These are phyloP conservation scores for Lophius piscatorius DNA, from an alignment of 2,113 vertebrate species.

Conservation along the genomic window DNA sequence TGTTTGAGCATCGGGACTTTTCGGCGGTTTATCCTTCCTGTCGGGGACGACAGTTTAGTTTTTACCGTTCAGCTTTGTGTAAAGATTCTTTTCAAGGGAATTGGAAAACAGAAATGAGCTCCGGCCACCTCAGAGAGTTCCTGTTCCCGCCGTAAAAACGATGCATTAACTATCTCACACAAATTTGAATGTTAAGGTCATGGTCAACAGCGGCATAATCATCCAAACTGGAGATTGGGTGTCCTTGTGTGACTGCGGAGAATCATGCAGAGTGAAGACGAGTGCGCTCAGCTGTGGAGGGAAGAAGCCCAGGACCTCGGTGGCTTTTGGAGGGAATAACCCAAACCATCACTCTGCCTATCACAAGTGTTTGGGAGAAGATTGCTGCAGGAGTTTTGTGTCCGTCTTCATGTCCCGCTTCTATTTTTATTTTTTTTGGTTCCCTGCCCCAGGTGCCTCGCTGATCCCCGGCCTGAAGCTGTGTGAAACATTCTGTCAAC, in stretches of 20 bases:
- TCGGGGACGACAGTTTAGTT: too few species aligned
- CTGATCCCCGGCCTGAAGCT: slow-evolving; percentile 71
- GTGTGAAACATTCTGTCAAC: slow-evolving; percentile 70
- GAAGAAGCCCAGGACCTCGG: slow-evolving; percentile 65
- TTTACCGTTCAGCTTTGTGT: too few species aligned
- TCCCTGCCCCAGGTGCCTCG: slow-evolving; percentile 69
- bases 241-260: slow-evolving; percentile 65
- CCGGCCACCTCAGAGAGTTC: slow-evolving; percentile 9
- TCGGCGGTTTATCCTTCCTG: too few species aligned
- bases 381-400: slow-evolving; percentile 71
- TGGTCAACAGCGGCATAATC: slow-evolving; percentile 69
- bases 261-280: slow-evolving; percentile 52
- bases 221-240: slow-evolving; percentile 66
- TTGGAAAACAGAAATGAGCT: slow-evolving; percentile 27
- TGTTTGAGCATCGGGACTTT: too few species aligned
- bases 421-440: slow-evolving; percentile 64
- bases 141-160: slow-evolving; percentile 18
- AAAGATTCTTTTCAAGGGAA: slow-evolving; percentile 15
- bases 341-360: slow-evolving; percentile 61
- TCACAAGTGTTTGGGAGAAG: slow-evolving; percentile 75
- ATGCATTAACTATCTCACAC: slow-evolving; percentile 36
- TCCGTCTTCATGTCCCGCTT: slow-evolving; percentile 59
- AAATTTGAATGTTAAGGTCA: slow-evolving; percentile 62
- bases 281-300: slow-evolving; percentile 60
- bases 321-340: slow-evolving; percentile 71